Evolutionary conservation across 2,113 vertebrate genomes (phyloP), one percentile per base, ranked within the genome.

Genomic region (Grammomys dolichurus): DNA sequence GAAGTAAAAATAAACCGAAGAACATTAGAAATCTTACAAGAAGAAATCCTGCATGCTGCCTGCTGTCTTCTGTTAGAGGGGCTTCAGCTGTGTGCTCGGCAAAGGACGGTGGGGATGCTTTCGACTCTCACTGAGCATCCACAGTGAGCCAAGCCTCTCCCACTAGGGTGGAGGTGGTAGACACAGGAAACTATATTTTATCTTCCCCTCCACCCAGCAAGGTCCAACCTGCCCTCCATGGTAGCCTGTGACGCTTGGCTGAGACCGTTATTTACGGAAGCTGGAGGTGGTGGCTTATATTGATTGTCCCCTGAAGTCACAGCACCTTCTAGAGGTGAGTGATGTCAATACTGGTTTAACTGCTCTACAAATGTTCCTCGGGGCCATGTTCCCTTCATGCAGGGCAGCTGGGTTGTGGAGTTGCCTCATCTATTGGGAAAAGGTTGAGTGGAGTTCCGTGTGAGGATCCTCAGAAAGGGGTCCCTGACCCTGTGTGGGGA

Each of bases 361-460:
- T 33, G n/a, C 26, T 31, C 58, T 31, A 56, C 14, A 36, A 31
- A 65, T 4, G 16, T 7, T 20, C 43, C 43, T 31, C 10, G 7
- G 65, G 11, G 24, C 65, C 46, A 36, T 2, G 17, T 36, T 4
- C 31, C 3, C 33, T 19, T 63, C 9, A 0, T 0, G 20, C 40
- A 46, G 20, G 22, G 73, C 33, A 19, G 75, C 26, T 36, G 56
- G 65, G 20, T 8, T 63, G 17, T 5, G 67, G 67, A 60, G 33
- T 24, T 12, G 43, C 3, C 24, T 12, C 16, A 12, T 43, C 26
- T 58, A 22, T 0, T 26, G 40, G 75, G 56, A 14, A 36, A 48
- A 13, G 26, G 46, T 43, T 24, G 17, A 33, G 60, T 86, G n/a
- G n/a, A 43, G n/a, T 26, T 63, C 36, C 2, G 4, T 0, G 19